Conservation (phyloP, 2,113 vertebrate species). For the Hippocampus abdominalis region DNA sequence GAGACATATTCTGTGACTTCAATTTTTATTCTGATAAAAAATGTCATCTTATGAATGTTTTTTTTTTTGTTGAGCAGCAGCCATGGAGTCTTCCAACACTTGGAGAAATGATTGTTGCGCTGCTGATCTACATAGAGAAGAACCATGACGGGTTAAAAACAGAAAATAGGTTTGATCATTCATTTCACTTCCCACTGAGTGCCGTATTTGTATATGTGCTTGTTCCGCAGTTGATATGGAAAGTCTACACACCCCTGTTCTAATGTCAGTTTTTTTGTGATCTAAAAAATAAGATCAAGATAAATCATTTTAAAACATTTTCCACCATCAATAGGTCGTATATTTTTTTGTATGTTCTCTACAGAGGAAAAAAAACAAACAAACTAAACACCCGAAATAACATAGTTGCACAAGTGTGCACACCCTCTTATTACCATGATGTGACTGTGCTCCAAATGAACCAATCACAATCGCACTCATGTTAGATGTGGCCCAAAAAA, state of each 20-base stretch:
- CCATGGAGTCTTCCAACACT: slow-evolving; percentile 46
- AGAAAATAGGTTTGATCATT: slow-evolving; percentile 52
- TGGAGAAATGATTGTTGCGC: slow-evolving; percentile 54
- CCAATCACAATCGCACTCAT: not conserved
- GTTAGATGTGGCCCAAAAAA: no score
- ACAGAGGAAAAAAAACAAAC: no score
- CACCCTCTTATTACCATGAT: no score
- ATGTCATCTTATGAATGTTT: no score
- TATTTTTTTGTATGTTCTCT: not conserved
- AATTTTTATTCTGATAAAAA: not conserved
- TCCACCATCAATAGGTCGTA: not conserved
- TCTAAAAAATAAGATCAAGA: not conserved
- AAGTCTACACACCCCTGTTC: not conserved
- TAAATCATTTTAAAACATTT: not conserved
- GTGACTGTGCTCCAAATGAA: not conserved
- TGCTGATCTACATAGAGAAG: slow-evolving; percentile 63
- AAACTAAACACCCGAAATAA: not conserved
- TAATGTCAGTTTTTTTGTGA: not conserved
- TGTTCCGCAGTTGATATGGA: not conserved
- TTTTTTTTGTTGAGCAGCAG: slow-evolving; percentile 35
- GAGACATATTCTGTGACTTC: not conserved
- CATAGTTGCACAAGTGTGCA: no score
- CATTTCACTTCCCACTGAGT: not conserved
- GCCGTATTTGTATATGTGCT: not conserved
- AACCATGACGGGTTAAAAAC: slow-evolving; percentile 50